Evolutionary conservation across 30 jellyfish, hydroid and myxozoan species (phyloP).

Genomic region (Aurelia coerulea): DNA sequence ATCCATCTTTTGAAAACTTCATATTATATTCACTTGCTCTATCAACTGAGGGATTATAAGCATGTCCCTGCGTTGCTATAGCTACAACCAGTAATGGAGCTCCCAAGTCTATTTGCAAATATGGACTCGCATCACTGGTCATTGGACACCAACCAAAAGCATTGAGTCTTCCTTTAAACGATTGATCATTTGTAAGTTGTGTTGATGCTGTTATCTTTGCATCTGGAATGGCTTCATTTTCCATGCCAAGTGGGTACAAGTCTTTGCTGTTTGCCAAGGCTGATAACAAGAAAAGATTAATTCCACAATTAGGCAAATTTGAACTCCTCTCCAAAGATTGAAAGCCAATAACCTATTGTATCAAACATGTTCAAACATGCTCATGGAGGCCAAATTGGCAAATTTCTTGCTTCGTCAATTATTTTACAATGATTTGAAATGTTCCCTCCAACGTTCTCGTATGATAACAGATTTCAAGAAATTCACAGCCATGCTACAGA

Average conservation of each 20-base stretch:
- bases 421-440: no score
- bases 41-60: not conserved
- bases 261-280: conserved; percentile 4
- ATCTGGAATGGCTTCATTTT: not conserved
- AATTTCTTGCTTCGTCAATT: no score
- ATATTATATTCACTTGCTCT: not conserved
- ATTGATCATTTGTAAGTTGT: not conserved
- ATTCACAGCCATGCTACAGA: no score
- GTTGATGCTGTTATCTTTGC: conserved; percentile 3
- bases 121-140: not conserved
- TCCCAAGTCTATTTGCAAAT: not conserved
- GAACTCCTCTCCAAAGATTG: not conserved
- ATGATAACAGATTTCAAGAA: no score
- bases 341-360: no score
- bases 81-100: not conserved
- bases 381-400: no score
- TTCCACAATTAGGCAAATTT: not conserved
- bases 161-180: conserved; percentile 8
- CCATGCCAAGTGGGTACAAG: not conserved
- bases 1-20: not conserved
- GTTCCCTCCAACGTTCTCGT: no score
- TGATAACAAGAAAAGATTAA: not conserved
- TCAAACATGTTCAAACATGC: conserved; percentile 43
- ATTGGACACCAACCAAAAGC: not conserved
- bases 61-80: not conserved